Evolutionary conservation across 2,113 vertebrate species (phyloP).

Genomic region (Heterochromis multidens): DNA sequence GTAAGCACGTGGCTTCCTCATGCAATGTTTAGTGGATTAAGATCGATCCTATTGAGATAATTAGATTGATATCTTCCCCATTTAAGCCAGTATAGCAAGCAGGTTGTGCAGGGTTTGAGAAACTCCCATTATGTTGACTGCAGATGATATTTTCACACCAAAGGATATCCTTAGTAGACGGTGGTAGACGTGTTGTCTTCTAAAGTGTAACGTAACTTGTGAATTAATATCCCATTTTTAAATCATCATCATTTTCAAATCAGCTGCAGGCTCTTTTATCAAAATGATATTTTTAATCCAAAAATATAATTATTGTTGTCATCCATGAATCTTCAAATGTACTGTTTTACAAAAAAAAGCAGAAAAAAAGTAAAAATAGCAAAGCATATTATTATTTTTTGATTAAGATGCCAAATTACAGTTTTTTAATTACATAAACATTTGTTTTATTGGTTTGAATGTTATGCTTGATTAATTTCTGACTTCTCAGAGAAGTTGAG

Average conservation of each 20-base stretch:
- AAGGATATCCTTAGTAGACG: background rate
- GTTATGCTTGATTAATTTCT: too few relatives aligned
- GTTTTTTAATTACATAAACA: too few relatives aligned
- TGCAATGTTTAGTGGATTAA: constrained; percentile 55
- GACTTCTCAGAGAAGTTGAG: too few relatives aligned
- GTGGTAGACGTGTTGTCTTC: background rate
- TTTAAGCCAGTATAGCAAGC: constrained; percentile 28
- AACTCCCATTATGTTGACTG: background rate
- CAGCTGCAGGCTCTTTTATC: too few relatives aligned
- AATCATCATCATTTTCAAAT: background rate
- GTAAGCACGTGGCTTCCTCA: constrained; percentile 23
- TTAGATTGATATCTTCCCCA: constrained; percentile 50
- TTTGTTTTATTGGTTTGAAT: too few relatives aligned
- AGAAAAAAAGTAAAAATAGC: too few relatives aligned
- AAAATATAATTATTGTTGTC: background rate
- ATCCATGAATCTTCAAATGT: too few relatives aligned
- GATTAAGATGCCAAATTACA: too few relatives aligned
- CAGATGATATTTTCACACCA: background rate
- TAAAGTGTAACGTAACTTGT: background rate
- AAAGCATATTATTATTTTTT: too few relatives aligned
- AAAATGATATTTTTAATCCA: too few relatives aligned
- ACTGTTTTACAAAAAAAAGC: too few relatives aligned
- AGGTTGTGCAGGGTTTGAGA: constrained; percentile 22
- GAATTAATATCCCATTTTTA: background rate
- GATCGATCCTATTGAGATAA: constrained; percentile 52